Evolutionary conservation across 1,140 invertebrate genomes (phyloP), one percentile per base, ranked within the genome.

Genomic region (Tetragonula clypearis): DNA sequence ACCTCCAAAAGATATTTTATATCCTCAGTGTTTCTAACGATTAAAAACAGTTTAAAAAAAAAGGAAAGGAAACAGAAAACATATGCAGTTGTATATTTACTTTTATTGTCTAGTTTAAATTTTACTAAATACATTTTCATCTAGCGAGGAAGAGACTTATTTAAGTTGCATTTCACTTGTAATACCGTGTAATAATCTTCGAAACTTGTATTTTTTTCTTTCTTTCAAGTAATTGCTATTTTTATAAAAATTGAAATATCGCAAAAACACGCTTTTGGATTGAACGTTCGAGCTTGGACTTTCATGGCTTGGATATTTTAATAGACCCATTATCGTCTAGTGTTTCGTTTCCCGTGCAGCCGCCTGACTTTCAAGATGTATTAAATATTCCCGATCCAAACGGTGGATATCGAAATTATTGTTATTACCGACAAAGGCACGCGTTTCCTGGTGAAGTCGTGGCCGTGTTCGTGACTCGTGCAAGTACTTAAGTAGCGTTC

Each of bases 401-500:
- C 58, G 17, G 76, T 65, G 68, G 66, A 55, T 78, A 26, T n/a
- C 23, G 26, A 84, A 82, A 87, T 89, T 85, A 86, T 85, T 84
- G 75, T 87, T 85, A 82, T 86, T 71, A 65, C 69, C 71, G 62
- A 23, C 56, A 74, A 30, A 69, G 69, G 72, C 82, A 82, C 74
- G 87, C 79, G 56, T 69, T 88, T 82, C 79, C 71, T 84, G 35
- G 65, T 73, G 74, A 26, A 73, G 77, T 30, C 68, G 78, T 58
- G 79, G 49, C 60, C 65, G 87, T 65, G 80, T 72, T 72, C 81
- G 35, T 88, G 84, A 86, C 80, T 88, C 88, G 87, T 86, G 84
- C 72, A 88, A 89, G 80, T 72, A 78, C 76, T 89, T 87, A 90
- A 90, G 87, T 86, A 90, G 87, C 88, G 91, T 85, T 94, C 90